Base-by-base conservation (phyloP, 2,797 vertebrate species). In the Muraenolepis orangiensis region DNA sequence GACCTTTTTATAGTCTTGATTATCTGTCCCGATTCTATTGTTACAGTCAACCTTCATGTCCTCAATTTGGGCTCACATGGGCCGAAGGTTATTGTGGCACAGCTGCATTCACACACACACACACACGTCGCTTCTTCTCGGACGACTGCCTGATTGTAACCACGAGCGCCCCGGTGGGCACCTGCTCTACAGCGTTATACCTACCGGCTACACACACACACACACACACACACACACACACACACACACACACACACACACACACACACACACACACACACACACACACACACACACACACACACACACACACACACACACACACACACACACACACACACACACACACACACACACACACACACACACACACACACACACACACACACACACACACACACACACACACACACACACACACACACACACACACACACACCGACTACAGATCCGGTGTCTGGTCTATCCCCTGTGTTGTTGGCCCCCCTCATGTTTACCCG, bases 401-500 rank as follows among this genome's bases (percentile, higher is more conserved):
- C n/a, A n/a, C n/a, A n/a, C n/a, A n/a, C n/a, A n/a, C n/a, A n/a
- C n/a, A n/a, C n/a, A n/a, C n/a, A n/a, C n/a, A n/a, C n/a, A n/a
- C n/a, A n/a, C n/a, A n/a, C n/a, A n/a, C n/a, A n/a, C n/a, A n/a
- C n/a, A n/a, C n/a, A n/a, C n/a, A n/a, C n/a, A n/a, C 20, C 8
- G 51, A 57, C 20, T 23, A 57, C 51, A 23, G 51, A 23, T 57
- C 40, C 20, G 13, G 20, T 23, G 36, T 38, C 6, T 38, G 5
- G 11, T 38, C 5, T 38, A 4, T 38, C 36, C 36, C 36, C 36
- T 23, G 51, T 57, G 20, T 57, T 57, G 20, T 57, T 57, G 46
- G 46, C 46, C 18, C 40, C 46, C 18, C 40, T 20, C 51, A 74
- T 79, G 75, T 16, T 67, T 16, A 67, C 31, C 51, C 51, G 20